phyloP scores from a whole-genome alignment of 2,113 vertebrate species.

The Channa maculata region DNA sequence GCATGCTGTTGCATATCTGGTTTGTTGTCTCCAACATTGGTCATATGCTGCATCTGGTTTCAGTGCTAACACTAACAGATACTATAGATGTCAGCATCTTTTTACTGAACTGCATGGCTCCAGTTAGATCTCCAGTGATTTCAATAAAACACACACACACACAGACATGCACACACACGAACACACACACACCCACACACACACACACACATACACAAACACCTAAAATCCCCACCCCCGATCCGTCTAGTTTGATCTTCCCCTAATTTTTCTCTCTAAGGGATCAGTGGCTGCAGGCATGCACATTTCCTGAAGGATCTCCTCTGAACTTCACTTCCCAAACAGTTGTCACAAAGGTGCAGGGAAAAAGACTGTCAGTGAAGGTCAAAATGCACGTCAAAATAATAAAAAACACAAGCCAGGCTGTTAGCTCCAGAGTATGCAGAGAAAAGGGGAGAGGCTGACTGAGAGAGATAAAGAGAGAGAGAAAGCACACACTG shows the following conservation, averaged over 20 bases:
- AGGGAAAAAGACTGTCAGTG: slow-evolving; percentile 32
- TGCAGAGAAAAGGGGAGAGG: slow-evolving; percentile 53
- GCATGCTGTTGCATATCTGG: slow-evolving; percentile 28
- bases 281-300: slow-evolving; percentile 33
- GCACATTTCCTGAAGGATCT: slow-evolving; percentile 34
- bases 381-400: slow-evolving; percentile 66
- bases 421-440: slow-evolving; percentile 40
- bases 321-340: slow-evolving; percentile 16
- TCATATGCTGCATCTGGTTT: slow-evolving; percentile 58
- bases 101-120: slow-evolving; percentile 49
- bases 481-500: slow-evolving; percentile 22
- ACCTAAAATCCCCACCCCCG: slow-evolving; percentile 48
- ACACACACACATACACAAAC: slow-evolving; percentile 7
- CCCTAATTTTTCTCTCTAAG: slow-evolving; percentile 41
- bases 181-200: no score
- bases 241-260: slow-evolving; percentile 34
- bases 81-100: slow-evolving; percentile 61
- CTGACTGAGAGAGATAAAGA: slow-evolving; percentile 61
- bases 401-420: slow-evolving; percentile 38
- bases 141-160: background rate
- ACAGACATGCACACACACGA: no score
- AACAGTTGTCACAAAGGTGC: slow-evolving; percentile 33
- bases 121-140: slow-evolving; percentile 56
- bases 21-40: slow-evolving; percentile 46
- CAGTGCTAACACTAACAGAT: slow-evolving; percentile 40